Evolutionary conservation across 2,888 invertebrate genomes (phyloP), one percentile per base, ranked within the genome.

Genomic region (Pherbina coryleti): DNA sequence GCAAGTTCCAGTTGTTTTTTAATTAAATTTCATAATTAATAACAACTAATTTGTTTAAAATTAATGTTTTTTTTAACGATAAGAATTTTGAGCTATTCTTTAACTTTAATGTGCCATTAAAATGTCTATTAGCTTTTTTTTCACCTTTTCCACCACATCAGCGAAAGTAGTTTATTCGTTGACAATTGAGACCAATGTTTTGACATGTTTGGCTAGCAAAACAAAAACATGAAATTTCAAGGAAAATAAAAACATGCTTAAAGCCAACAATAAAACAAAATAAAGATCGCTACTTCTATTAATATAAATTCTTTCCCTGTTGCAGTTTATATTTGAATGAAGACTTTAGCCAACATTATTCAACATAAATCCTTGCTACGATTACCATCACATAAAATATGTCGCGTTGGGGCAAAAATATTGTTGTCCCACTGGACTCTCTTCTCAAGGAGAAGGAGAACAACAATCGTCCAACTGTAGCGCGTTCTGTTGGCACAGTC

Each of bases 401-500:
- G 93, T 92, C 92, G 85, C 92, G 93, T 87, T 93, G 92, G 92
- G 91, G 92, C 88, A 92, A 92, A 90, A 92, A 92, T 89, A 92
- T 92, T 86, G 92, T 92, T 85, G 92, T 93, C 83, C 93, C 93
- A 84, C 90, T 93, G 90, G 93, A 93, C 85, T 92, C 92, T 86
- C 90, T 93, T 79, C 92, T 92, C 87, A 92, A 92, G 86, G 93
- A 95, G 88, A 90, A 90, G 82, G 94, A 94, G 86, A 96, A 95
- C 89, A 95, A 94, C 88, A 97, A 96, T 89, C 94, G 95, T 85
- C 97, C 97, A 9, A 94, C 96, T 74, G 96, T 96, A 76, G 95
- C 97, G 73, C 94, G 96, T 82, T 96, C 97, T 44, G 95, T 97
- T 82, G 97, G 97, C 81, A 96, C 96, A 49, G 95, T 97, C 82